Conservation (phyloP, 2,888 invertebrate species). For the Aphrophora alni region DNA sequence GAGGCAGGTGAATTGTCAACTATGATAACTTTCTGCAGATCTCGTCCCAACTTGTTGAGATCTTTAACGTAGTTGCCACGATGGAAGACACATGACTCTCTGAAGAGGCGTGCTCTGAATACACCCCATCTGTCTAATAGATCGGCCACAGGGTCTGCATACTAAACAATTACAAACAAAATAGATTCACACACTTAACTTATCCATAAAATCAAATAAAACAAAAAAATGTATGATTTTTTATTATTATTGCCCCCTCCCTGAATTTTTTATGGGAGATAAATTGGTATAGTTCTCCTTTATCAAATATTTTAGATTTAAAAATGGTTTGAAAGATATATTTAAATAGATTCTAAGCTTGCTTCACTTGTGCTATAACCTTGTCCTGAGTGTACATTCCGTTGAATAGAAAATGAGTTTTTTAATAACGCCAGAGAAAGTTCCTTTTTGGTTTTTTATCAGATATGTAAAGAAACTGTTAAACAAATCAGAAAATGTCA, state of each 20-base stretch:
- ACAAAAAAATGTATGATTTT: neutral
- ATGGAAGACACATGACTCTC: constrained; percentile 99
- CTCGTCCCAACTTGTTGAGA: constrained; percentile 95
- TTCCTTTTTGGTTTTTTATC: too few species aligned
- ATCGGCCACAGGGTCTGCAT: constrained; percentile 99
- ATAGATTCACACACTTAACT: constrained; percentile 18
- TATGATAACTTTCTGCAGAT: constrained; percentile 95
- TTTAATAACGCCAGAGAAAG: too few species aligned
- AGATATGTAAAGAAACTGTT: too few species aligned
- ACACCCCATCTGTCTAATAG: constrained; percentile 97
- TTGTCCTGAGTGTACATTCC: too few species aligned
- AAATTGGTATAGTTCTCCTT: too few species aligned
- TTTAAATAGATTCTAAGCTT: too few species aligned
- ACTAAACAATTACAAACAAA: constrained; percentile 63
- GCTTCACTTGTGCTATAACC: too few species aligned
- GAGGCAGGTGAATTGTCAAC: constrained; percentile 99
- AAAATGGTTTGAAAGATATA: too few species aligned
- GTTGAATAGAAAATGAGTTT: too few species aligned
- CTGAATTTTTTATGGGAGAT: too few species aligned
- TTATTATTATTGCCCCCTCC: neutral
- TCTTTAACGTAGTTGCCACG: constrained; percentile 99
- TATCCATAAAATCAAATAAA: neutral
- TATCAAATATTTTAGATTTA: too few species aligned
- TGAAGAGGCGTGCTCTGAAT: constrained; percentile 93
- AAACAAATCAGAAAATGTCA: too few species aligned